These are phyloP conservation scores for Epinephelus moara DNA, from an alignment of 2,113 vertebrate genomes.

Conservation along the genomic window DNA sequence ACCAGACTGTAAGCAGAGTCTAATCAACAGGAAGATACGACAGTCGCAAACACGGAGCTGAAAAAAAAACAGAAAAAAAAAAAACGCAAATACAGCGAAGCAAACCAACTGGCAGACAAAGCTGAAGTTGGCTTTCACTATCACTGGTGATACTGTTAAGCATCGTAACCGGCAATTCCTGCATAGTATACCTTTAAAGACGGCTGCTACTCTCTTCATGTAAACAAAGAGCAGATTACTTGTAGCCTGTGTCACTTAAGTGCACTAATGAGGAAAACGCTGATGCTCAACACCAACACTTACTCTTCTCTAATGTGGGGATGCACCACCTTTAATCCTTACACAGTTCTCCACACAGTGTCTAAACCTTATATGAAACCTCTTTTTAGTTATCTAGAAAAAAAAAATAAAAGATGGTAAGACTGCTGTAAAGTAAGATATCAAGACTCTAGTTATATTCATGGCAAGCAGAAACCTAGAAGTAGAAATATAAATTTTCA, in stretches of 20 bases:
- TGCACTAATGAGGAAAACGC: not conserved
- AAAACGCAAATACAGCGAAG: too few species aligned
- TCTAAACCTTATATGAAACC: conserved; percentile 6
- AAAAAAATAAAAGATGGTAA: too few species aligned
- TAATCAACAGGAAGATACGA: too few species aligned
- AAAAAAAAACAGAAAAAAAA: too few species aligned
- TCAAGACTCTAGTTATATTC: conserved; percentile 22
- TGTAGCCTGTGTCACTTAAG: not conserved
- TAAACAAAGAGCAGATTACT: not conserved
- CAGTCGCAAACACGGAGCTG: too few species aligned
- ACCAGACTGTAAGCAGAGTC: too few species aligned
- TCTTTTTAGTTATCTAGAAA: not conserved
- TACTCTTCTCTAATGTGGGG: not conserved
- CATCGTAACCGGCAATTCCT: too few species aligned
- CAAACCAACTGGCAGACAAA: too few species aligned
- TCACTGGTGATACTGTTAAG: too few species aligned
- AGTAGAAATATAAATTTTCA: conserved; percentile 8
- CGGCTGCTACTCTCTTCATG: not conserved
- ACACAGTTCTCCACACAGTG: not conserved
- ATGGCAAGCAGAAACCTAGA: conserved; percentile 28
- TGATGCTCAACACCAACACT: not conserved
- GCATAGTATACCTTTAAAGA: too few species aligned
- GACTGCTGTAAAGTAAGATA: conserved; percentile 30
- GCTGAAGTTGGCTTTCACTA: too few species aligned
- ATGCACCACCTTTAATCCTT: conserved; percentile 3